A percentile compares a stretch with the other conserved stretches of the same genome.
Conservation (phyloP, 1,140 invertebrate genomes). For the Luehdorfia chinensis region DNA sequence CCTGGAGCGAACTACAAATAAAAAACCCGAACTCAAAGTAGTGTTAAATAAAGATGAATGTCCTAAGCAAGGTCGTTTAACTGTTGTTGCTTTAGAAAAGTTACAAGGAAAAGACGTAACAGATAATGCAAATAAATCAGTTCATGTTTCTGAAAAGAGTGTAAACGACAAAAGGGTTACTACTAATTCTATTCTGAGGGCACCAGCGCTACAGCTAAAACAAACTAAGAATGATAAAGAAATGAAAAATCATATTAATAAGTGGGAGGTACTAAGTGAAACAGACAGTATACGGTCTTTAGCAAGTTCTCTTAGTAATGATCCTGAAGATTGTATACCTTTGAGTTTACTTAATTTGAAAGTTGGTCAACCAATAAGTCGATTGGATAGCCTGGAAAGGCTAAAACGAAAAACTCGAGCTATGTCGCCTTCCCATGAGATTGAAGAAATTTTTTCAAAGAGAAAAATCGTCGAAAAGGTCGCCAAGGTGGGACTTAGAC, state of each 20-base stretch:
- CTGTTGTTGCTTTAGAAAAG: slow-evolving; percentile 78
- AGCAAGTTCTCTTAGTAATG: slow-evolving; percentile 65
- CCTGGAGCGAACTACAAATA: slow-evolving; percentile 76
- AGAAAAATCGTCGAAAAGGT: slow-evolving; percentile 56
- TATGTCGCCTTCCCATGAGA: slow-evolving; percentile 72
- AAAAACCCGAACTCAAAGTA: slow-evolving; percentile 69
- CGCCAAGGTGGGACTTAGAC: slow-evolving; percentile 53
- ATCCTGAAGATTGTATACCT: slow-evolving; percentile 74
- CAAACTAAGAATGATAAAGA: slow-evolving; percentile 64
- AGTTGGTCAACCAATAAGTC: slow-evolving; percentile 45
- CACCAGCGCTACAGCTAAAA: slow-evolving; percentile 56
- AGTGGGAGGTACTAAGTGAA: slow-evolving; percentile 79
- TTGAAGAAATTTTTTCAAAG: slow-evolving; percentile 72
- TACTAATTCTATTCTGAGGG: slow-evolving; percentile 55
- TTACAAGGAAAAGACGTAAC: slow-evolving; percentile 73
- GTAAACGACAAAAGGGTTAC: slow-evolving; percentile 40
- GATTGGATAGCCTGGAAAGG: slow-evolving; percentile 62
- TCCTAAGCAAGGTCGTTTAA: slow-evolving; percentile 73
- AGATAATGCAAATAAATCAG: slow-evolving; percentile 36
- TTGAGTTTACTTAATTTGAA: slow-evolving; percentile 71
- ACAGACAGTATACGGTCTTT: slow-evolving; percentile 78
- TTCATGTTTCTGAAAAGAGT: slow-evolving; percentile 25
- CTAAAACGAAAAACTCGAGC: slow-evolving; percentile 71
- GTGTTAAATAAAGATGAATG: slow-evolving; percentile 72
- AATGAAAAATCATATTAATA: slow-evolving; percentile 65